phyloP scores from a whole-genome alignment of 2,797 vertebrate genomes.

The Eulemur coronatus region DNA sequence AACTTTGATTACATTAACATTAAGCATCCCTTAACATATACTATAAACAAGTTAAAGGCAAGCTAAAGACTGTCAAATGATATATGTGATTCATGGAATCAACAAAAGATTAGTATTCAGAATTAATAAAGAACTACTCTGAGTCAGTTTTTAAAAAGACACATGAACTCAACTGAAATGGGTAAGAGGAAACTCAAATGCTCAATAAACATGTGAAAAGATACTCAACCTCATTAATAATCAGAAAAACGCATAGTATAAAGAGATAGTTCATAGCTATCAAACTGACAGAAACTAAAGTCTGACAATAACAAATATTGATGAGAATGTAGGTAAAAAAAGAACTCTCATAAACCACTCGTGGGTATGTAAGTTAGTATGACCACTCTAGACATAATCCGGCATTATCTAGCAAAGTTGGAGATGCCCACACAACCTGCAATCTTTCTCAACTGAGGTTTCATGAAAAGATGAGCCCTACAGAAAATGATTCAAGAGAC shows the following conservation, averaged over 20 bases:
- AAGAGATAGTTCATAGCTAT: slow-evolving; percentile 11
- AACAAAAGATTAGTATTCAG: slow-evolving; percentile 18
- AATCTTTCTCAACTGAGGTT: background rate
- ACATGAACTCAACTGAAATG: background rate
- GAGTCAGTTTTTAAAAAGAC: background rate
- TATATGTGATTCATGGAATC: background rate
- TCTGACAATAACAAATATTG: background rate
- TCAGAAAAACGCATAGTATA: slow-evolving; percentile 52
- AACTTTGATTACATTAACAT: slow-evolving; percentile 45
- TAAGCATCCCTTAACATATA: slow-evolving; percentile 11
- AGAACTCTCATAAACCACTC: background rate
- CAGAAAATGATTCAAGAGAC: slow-evolving; percentile 16
- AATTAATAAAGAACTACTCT: slow-evolving; percentile 23
- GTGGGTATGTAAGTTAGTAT: background rate
- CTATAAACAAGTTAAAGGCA: slow-evolving; percentile 46
- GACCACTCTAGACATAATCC: background rate
- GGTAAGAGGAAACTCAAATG: slow-evolving; percentile 38
- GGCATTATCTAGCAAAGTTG: background rate
- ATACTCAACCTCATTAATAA: background rate
- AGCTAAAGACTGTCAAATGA: background rate
- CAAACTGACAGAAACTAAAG: background rate
- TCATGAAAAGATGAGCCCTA: background rate
- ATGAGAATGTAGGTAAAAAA: background rate
- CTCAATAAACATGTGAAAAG: slow-evolving; percentile 10
- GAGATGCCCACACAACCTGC: background rate